Evolutionary conservation across 1,140 invertebrate genomes (phyloP).

Genomic region (Drosophila rufa): DNA sequence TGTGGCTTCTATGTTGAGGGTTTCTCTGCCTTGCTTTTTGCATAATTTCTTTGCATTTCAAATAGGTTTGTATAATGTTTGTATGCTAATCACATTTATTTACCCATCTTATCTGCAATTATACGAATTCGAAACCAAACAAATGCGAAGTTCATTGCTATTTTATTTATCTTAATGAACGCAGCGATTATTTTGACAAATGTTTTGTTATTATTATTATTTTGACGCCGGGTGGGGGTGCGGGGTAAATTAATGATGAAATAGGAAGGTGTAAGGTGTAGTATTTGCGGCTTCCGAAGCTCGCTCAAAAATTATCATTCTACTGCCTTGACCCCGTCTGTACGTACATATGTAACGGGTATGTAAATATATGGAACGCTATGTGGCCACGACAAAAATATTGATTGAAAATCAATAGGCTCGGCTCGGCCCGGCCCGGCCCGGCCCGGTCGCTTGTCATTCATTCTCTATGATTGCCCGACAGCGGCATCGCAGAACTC

Average conservation of each 20-base stretch:
- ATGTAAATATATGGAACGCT: constrained; percentile 22
- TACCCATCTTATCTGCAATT: constrained; percentile 15
- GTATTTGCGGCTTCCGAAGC: background rate
- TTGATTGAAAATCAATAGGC: constrained; percentile 82
- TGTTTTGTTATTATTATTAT: constrained; percentile 37
- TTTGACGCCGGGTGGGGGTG: background rate
- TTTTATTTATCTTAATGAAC: constrained; percentile 28
- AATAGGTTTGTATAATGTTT: background rate
- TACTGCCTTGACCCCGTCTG: constrained; percentile 20
- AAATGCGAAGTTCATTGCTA: constrained; percentile 23
- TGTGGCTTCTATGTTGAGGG: background rate
- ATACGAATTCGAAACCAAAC: constrained; percentile 8
- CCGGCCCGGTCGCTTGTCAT: constrained; percentile 40
- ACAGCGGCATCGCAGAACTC: constrained; percentile 12
- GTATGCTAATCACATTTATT: constrained; percentile 8
- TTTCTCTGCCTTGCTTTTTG: too few species aligned
- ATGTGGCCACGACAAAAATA: constrained; percentile 64
- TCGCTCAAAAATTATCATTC: constrained; percentile 1
- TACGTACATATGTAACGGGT: background rate
- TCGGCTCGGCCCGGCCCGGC: constrained; percentile 12
- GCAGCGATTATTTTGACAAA: constrained; percentile 30
- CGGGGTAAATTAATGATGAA: background rate
- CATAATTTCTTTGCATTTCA: too few species aligned
- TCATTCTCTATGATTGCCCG: constrained; percentile 44
- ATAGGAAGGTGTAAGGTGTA: background rate